phyloP scores from a whole-genome alignment of 2,113 vertebrate genomes.

The Pantherophis guttatus region DNA sequence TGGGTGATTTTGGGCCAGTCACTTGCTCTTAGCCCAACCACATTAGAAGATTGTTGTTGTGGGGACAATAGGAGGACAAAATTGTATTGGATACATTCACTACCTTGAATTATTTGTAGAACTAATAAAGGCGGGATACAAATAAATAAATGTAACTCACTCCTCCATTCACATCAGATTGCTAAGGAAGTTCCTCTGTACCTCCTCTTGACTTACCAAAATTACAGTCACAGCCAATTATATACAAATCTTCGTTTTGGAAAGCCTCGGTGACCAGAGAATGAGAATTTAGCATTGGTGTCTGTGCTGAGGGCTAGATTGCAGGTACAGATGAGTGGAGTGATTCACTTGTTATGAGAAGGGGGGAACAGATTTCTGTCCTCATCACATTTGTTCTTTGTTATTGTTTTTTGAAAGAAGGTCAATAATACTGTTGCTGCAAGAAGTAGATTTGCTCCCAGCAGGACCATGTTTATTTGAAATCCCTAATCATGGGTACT shows the following conservation, averaged over 20 bases:
- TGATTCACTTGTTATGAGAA: background rate
- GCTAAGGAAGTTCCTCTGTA: background rate
- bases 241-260: background rate
- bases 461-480: background rate
- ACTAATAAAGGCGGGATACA: background rate
- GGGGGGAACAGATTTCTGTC: background rate
- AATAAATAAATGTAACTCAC: background rate
- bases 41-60: background rate
- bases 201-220: background rate
- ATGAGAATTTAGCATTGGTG: background rate
- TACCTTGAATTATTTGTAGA: background rate
- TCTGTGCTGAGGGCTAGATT: background rate
- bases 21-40: background rate
- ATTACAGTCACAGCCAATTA: background rate
- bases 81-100: background rate
- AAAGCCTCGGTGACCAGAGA: background rate
- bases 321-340: background rate
- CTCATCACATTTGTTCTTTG: background rate
- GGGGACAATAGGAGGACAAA: background rate
- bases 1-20: background rate
- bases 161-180: background rate
- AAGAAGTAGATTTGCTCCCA: background rate
- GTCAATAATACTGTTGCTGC: background rate
- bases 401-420: background rate
- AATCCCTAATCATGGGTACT: background rate